These are phyloP conservation scores for Hemitrygon akajei DNA, from an alignment of 2,797 vertebrate species.

Conservation along the genomic window DNA sequence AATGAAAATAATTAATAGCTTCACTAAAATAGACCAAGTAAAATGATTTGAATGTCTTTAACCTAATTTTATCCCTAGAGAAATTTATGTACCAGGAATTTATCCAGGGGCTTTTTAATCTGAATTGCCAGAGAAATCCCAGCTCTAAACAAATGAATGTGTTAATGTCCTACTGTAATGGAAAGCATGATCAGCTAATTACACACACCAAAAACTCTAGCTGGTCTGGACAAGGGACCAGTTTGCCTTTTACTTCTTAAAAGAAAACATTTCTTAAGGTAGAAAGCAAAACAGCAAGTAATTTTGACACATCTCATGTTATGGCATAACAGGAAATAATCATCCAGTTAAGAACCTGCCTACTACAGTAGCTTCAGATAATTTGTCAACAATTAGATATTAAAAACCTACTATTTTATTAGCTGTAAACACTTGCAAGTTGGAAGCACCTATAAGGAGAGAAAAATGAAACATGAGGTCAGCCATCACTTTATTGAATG, in stretches of 20 bases:
- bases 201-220: neutral
- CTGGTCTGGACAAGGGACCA: neutral
- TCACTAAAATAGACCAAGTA: neutral
- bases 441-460: too few relatives aligned
- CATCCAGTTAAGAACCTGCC: neutral
- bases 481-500: too few relatives aligned
- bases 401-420: neutral
- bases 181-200: neutral
- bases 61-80: neutral
- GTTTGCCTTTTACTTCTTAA: neutral
- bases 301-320: too few relatives aligned
- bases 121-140: neutral
- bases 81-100: neutral
- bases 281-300: too few relatives aligned
- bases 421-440: too few relatives aligned
- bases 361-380: neutral
- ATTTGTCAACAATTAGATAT: neutral
- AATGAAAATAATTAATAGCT: neutral
- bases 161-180: neutral
- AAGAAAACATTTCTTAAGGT: too few relatives aligned
- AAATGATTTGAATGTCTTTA: neutral
- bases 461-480: too few relatives aligned
- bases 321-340: neutral
- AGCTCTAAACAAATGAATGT: neutral
- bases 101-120: neutral